A percentile compares a stretch with the other conserved stretches of the same genome.
Evolutionary conservation across 2,113 vertebrate genomes (phyloP).

Genomic region (Calyptomena viridis): DNA sequence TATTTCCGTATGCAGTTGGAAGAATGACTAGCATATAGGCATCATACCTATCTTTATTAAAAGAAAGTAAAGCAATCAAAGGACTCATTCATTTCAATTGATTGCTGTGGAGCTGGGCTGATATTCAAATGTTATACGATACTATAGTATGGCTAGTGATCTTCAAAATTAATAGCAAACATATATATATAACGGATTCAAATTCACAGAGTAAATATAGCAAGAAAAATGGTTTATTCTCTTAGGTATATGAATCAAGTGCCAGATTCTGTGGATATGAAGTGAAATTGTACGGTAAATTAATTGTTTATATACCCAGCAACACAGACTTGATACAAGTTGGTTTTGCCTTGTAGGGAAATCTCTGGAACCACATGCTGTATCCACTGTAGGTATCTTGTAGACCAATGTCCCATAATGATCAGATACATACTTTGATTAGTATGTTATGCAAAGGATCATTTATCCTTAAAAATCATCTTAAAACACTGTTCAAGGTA

Average conservation of each 20-base stretch:
- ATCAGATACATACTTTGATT: not conserved
- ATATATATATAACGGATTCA: not conserved
- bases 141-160: not conserved
- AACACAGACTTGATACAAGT: not conserved
- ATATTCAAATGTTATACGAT: not conserved
- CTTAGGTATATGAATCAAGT: not conserved
- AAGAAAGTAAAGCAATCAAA: not conserved
- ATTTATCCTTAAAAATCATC: not conserved
- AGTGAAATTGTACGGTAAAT: not conserved
- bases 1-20: not conserved
- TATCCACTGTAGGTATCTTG: not conserved
- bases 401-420: not conserved
- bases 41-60: not conserved
- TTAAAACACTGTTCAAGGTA: not conserved
- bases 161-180: not conserved
- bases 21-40: not conserved
- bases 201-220: not conserved
- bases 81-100: not conserved
- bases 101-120: not conserved
- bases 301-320: not conserved
- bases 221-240: not conserved
- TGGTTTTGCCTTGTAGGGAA: not conserved
- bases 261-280: not conserved
- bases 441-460: not conserved
- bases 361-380: not conserved